These are phyloP conservation scores for Scatophagus argus DNA, from an alignment of 2,113 vertebrate genomes.

Conservation along the genomic window DNA sequence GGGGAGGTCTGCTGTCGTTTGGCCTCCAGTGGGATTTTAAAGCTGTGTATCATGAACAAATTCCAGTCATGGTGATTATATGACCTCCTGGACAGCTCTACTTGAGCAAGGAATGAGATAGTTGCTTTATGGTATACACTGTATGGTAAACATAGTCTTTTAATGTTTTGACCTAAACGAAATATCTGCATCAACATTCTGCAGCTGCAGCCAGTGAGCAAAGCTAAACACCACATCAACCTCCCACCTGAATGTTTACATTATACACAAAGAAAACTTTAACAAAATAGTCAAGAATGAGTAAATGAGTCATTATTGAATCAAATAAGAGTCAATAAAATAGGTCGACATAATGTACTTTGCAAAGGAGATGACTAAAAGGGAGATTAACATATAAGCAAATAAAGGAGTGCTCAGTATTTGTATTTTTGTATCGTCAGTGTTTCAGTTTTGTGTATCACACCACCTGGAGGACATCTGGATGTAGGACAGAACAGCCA, in stretches of 20 bases:
- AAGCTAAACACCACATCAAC: background rate
- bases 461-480: conserved; percentile 37
- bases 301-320: background rate
- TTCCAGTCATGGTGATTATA: background rate
- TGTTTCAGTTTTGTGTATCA: background rate
- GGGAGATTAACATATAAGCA: background rate
- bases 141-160: background rate
- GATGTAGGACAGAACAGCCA: background rate
- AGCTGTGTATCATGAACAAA: conserved; percentile 15
- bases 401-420: no score
- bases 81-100: background rate
- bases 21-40: conserved; percentile 9
- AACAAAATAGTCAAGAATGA: background rate
- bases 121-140: background rate
- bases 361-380: background rate
- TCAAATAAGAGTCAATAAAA: background rate
- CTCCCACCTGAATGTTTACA: background rate
- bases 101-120: background rate
- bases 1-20: background rate
- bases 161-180: conserved; percentile 13
- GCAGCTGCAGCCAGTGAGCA: background rate
- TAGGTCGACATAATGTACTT: background rate
- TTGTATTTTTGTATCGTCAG: background rate
- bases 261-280: background rate
- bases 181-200: conserved; percentile 21